Evolutionary conservation across 2,113 vertebrate species (phyloP).

Genomic region (Podarcis muralis): DNA sequence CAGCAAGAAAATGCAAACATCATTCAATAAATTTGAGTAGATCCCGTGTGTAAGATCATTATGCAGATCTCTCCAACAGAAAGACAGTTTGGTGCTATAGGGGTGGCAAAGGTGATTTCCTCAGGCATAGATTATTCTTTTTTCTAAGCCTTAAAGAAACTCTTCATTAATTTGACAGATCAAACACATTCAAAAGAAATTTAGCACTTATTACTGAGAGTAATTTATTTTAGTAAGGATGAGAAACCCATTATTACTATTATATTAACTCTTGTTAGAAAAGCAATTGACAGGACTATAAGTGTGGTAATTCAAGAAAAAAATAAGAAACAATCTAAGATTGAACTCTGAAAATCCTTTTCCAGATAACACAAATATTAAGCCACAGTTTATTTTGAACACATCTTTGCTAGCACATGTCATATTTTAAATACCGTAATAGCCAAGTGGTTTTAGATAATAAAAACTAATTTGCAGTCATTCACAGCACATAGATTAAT

Average conservation of each 20-base stretch:
- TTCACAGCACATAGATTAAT: constrained; percentile 18
- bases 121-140: background rate
- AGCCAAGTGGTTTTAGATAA: constrained; percentile 18
- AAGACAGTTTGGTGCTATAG: background rate
- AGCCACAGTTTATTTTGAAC: constrained; percentile 12
- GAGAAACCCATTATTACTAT: background rate
- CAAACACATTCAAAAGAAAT: background rate
- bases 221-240: background rate
- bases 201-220: background rate
- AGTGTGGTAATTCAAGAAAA: background rate
- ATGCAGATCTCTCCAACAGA: background rate
- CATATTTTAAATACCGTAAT: constrained; percentile 14
- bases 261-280: background rate
- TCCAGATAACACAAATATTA: constrained; percentile 5
- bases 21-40: background rate
- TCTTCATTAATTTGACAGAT: constrained; percentile 15
- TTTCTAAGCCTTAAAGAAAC: background rate
- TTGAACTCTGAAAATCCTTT: background rate
- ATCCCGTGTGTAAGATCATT: background rate
- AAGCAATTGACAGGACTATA: background rate
- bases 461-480: constrained; percentile 19
- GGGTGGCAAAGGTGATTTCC: background rate
- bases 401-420: background rate
- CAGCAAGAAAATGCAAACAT: background rate
- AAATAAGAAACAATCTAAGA: constrained; percentile 33